A percentile compares a stretch with the other conserved stretches of the same genome.
Evolutionary conservation across 64 coral and sea anemone species (phyloP).

Genomic region (Stichodactyla helianthus): DNA sequence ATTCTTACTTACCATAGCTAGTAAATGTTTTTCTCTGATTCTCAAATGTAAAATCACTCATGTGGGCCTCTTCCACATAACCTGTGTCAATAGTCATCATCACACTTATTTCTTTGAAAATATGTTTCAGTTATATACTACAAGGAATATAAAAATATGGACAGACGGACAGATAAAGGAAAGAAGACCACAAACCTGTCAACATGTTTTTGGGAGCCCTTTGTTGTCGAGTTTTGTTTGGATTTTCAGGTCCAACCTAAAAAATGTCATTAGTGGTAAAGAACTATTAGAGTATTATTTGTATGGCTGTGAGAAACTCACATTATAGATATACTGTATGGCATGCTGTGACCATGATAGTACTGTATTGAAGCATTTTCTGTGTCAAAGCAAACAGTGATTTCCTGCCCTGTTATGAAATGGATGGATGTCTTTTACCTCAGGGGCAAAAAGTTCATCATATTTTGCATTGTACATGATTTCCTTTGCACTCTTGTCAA

Average conservation of each 20-base stretch:
- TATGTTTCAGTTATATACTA: not conserved
- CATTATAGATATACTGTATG: no score
- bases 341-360: no score
- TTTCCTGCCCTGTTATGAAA: no score
- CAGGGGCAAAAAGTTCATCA: constrained; percentile 86
- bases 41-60: constrained; percentile 99
- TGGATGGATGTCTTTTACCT: constrained; percentile 48
- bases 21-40: constrained; percentile 92
- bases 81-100: constrained; percentile 39
- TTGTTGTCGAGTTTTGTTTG: constrained; percentile 94
- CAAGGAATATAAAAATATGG: not conserved
- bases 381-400: no score
- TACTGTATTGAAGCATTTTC: no score
- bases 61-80: constrained; percentile 91
- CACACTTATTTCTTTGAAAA: not conserved
- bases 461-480: constrained; percentile 86
- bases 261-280: not conserved
- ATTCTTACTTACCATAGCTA: constrained; percentile 76
- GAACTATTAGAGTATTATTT: no score
- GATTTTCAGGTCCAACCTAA: constrained; percentile 88
- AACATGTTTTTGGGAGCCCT: constrained; percentile 73
- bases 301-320: no score
- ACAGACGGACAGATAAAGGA: not conserved
- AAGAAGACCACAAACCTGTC: constrained; percentile 39
- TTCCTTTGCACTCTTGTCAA: constrained; percentile 80